These are phyloP conservation scores for Trimorus sp. DNA, from an alignment of 2,888 invertebrate species.

Conservation along the genomic window DNA sequence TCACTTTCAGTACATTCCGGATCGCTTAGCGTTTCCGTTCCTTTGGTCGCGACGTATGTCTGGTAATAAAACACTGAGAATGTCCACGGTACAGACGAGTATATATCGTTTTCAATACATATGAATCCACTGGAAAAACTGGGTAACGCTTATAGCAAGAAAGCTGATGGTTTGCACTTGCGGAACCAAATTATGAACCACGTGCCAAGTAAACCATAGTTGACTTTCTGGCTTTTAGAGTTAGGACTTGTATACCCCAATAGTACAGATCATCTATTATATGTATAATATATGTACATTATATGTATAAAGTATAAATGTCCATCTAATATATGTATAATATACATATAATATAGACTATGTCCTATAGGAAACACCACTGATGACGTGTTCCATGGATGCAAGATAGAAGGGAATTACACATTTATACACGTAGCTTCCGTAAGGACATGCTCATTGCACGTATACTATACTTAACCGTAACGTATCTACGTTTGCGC, in stretches of 20 bases:
- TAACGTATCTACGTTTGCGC: constrained; percentile 6
- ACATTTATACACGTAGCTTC: constrained; percentile 56
- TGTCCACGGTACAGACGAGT: constrained; percentile 50
- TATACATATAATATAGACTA: neutral
- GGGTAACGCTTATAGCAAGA: too few species aligned
- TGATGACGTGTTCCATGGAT: constrained; percentile 28
- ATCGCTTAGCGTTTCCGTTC: neutral
- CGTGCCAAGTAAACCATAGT: too few species aligned
- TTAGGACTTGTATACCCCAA: too few species aligned
- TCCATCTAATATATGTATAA: too few species aligned
- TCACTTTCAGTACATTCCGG: neutral
- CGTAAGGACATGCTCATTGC: constrained; percentile 56
- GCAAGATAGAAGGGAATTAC: constrained; percentile 43
- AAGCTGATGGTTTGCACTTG: too few species aligned
- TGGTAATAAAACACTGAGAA: constrained; percentile 58
- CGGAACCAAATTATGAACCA: too few species aligned
- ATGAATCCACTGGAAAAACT: neutral
- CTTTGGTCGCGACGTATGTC: constrained; percentile 5
- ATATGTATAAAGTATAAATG: too few species aligned
- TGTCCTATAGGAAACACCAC: too few species aligned
- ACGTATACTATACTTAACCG: constrained; percentile 40
- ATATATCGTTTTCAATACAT: constrained; percentile 36
- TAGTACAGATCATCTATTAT: too few species aligned
- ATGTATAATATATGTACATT: too few species aligned
- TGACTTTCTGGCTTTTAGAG: too few species aligned